These are phyloP conservation scores for Crepidodera aurea DNA, from an alignment of 2,888 invertebrate genomes.

Conservation along the genomic window DNA sequence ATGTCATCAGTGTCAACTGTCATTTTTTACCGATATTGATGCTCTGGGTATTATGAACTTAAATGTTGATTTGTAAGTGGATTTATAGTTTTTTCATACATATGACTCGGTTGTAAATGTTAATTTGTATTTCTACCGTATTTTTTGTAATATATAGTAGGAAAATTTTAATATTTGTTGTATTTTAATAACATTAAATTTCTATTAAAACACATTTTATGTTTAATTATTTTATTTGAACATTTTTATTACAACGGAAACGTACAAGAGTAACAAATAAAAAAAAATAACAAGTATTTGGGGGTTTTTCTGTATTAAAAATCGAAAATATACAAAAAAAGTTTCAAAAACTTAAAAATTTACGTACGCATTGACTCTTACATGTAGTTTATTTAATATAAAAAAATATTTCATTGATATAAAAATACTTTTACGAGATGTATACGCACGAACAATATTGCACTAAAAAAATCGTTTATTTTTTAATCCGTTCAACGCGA, in stretches of 20 bases:
- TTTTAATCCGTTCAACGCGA: too few relatives aligned
- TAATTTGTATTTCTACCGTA: conserved; percentile 22
- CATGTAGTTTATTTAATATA: conserved; percentile 8
- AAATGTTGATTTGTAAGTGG: not conserved
- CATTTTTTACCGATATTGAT: too few relatives aligned
- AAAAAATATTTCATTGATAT: conserved; percentile 20
- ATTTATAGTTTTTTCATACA: not conserved
- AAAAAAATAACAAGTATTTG: conserved; percentile 20
- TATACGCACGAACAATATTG: not conserved
- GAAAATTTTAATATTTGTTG: conserved; percentile 35
- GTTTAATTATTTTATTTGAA: not conserved
- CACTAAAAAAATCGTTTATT: too few relatives aligned
- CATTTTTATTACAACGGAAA: conserved; percentile 10
- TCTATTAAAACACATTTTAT: conserved; percentile 12
- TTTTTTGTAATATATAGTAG: conserved; percentile 33
- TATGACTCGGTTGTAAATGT: conserved; percentile 20
- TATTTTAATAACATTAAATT: conserved; percentile 33
- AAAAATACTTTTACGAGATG: conserved; percentile 15
- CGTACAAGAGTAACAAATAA: conserved; percentile 16
- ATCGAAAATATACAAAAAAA: conserved; percentile 1
- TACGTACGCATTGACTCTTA: conserved; percentile 1
- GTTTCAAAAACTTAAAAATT: conserved; percentile 8
- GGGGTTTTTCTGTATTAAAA: conserved; percentile 20
- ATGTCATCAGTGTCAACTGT: too few relatives aligned
- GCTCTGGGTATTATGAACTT: too few relatives aligned